phyloP scores from a whole-genome alignment of 2,797 vertebrate genomes.

The Allobates femoralis region DNA sequence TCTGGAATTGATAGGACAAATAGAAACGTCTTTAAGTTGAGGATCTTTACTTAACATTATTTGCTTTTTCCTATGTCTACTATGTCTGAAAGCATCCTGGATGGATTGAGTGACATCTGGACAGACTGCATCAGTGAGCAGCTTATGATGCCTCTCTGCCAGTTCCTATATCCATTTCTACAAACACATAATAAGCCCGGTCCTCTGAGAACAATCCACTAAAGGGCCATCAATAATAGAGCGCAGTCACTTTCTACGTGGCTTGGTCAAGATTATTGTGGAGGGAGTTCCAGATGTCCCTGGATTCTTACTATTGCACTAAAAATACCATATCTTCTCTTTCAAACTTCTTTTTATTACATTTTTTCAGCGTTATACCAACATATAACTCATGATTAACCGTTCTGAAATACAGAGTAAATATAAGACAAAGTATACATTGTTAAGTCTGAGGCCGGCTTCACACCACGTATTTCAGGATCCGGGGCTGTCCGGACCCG shows the following conservation, averaged over 20 bases:
- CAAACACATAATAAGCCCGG: background rate
- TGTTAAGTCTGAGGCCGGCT: too few species aligned
- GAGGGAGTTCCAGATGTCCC: background rate
- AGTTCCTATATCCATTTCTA: slow-evolving; percentile 8
- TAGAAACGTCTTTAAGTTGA: background rate
- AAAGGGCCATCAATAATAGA: slow-evolving; percentile 3
- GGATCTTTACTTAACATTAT: background rate
- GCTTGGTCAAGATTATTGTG: background rate
- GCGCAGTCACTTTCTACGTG: background rate
- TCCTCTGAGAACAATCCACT: background rate
- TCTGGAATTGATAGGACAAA: background rate
- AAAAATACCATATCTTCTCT: background rate
- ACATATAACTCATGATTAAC: too few species aligned
- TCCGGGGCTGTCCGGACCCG: too few species aligned
- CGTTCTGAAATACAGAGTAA: too few species aligned
- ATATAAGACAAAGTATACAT: too few species aligned
- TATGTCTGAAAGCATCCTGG: background rate
- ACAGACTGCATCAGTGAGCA: slow-evolving; percentile 2
- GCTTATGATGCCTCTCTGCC: background rate
- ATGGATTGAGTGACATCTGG: slow-evolving; percentile 25
- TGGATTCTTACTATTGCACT: background rate
- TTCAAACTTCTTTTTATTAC: background rate
- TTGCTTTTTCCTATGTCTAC: too few species aligned
- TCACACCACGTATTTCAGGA: too few species aligned
- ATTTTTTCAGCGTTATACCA: too few species aligned